Evolutionary conservation across 1,140 invertebrate genomes (phyloP).

Genomic region (Agrypnia vestita): DNA sequence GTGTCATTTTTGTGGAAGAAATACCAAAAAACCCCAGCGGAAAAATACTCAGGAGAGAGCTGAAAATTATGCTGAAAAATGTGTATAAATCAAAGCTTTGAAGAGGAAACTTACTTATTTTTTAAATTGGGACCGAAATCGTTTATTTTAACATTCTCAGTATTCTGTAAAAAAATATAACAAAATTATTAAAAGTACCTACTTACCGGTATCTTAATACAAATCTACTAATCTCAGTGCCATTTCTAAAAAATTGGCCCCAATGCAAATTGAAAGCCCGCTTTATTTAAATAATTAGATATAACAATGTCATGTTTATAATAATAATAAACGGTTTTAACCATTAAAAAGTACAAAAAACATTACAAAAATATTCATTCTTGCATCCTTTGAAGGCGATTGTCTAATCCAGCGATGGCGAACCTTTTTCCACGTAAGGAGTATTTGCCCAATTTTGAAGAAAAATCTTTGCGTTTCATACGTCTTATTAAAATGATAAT

Average conservation of each 20-base stretch:
- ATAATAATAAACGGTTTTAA: not conserved
- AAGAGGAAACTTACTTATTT: too few relatives aligned
- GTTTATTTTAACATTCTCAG: not conserved
- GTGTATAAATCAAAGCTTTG: slow-evolving; percentile 40
- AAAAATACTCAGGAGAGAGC: slow-evolving; percentile 61
- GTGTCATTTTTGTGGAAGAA: slow-evolving; percentile 75
- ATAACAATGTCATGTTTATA: too few relatives aligned
- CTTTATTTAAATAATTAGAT: not conserved
- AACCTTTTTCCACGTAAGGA: not conserved
- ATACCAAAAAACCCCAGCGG: slow-evolving; percentile 77
- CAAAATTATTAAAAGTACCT: too few relatives aligned
- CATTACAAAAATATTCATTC: not conserved
- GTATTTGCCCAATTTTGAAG: not conserved
- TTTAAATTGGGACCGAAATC: not conserved
- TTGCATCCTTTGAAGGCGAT: not conserved
- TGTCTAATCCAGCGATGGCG: not conserved
- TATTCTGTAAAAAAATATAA: too few relatives aligned
- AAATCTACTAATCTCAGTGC: too few relatives aligned
- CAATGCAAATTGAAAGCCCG: not conserved
- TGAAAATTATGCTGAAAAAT: slow-evolving; percentile 39
- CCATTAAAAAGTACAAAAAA: not conserved
- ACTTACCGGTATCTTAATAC: too few relatives aligned
- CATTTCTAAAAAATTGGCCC: too few relatives aligned
- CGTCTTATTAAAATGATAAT: too few relatives aligned
- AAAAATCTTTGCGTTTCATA: not conserved